Conservation (phyloP, 2,113 vertebrate species). For the Tringa solitaria region DNA sequence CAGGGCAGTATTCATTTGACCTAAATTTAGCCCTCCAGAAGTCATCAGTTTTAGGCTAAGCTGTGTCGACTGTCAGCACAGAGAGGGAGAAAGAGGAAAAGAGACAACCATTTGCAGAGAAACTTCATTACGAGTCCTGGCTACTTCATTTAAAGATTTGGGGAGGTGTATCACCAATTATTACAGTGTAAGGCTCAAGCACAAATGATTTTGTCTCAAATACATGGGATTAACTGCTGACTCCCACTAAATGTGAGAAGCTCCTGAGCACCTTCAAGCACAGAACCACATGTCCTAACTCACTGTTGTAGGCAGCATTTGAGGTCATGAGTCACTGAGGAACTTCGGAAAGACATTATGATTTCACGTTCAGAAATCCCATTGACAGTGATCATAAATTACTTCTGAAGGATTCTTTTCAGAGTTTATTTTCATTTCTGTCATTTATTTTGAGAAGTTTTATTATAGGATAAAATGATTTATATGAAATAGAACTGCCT, state of each 20-base stretch:
- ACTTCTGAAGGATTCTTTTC: background rate
- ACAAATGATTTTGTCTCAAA: background rate
- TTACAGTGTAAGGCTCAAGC: background rate
- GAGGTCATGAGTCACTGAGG: too few relatives aligned
- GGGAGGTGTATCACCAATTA: fast-evolving
- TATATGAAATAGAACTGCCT: background rate
- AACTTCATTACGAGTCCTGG: background rate
- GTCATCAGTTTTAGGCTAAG: background rate
- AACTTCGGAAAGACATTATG: background rate
- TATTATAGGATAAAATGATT: background rate
- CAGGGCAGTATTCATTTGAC: background rate
- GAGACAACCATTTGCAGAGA: background rate
- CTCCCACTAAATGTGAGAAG: background rate
- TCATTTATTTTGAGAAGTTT: background rate
- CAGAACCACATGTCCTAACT: background rate
- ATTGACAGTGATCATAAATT: background rate
- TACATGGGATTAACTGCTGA: background rate
- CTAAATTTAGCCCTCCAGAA: background rate
- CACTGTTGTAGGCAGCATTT: background rate
- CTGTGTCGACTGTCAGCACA: background rate
- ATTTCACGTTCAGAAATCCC: background rate
- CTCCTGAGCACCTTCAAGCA: background rate
- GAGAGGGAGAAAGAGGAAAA: background rate
- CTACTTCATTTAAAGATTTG: background rate
- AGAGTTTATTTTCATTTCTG: background rate